phyloP scores from a whole-genome alignment of 2,888 invertebrate genomes.

The Andrena bicolor region DNA sequence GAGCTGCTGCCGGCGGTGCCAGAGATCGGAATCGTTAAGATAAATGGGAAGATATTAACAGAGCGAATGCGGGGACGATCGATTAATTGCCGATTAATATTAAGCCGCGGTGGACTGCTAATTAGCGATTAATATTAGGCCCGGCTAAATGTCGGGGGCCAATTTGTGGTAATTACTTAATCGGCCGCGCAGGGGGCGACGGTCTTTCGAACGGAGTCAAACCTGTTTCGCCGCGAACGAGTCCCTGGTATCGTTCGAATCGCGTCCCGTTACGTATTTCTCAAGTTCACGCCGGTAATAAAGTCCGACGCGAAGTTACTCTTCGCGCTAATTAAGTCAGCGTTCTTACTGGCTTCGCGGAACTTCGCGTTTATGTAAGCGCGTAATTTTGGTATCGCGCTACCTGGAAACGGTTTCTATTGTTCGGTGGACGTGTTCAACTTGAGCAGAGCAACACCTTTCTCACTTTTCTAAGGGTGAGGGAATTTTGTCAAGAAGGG shows the following conservation, averaged over 20 bases:
- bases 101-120: conserved; percentile 37
- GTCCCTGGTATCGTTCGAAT: conserved; percentile 54
- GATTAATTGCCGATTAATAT: conserved; percentile 69
- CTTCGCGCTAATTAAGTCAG: conserved; percentile 57
- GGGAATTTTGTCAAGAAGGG: too few species aligned
- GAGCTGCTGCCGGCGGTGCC: conserved; percentile 36
- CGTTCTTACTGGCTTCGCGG: conserved; percentile 45
- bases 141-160: conserved; percentile 47
- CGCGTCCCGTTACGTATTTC: conserved; percentile 56
- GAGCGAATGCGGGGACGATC: conserved; percentile 42
- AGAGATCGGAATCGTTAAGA: conserved; percentile 66
- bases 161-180: conserved; percentile 74
- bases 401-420: neutral
- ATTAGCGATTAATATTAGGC: conserved; percentile 63
- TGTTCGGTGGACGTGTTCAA: neutral
- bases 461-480: too few species aligned
- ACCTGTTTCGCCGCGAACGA: conserved; percentile 64
- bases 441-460: too few species aligned
- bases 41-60: conserved; percentile 60
- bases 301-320: conserved; percentile 50
- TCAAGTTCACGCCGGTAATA: conserved; percentile 59
- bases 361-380: conserved; percentile 2
- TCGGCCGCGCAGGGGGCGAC: conserved; percentile 46
- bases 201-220: conserved; percentile 61
- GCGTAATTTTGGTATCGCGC: neutral